Percentiles rank a stretch among this genome's conserved stretches.
phyloP scores from a whole-genome alignment of 2,797 vertebrate species.

The Numenius phaeopus region DNA sequence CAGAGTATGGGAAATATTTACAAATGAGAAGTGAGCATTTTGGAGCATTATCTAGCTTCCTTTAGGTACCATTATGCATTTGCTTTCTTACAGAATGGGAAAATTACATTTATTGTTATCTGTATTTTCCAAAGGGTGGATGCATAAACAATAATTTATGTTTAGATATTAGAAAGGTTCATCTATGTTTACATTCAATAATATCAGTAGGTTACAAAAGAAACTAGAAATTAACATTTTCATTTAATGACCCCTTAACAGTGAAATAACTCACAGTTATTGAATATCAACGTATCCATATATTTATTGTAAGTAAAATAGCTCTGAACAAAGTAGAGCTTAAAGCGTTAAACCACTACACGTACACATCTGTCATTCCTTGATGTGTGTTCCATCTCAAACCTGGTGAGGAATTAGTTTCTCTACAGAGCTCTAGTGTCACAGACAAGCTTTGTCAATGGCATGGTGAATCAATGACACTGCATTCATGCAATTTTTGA shows the following conservation, averaged over 20 bases:
- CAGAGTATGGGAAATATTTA: background rate
- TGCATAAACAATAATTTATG: background rate
- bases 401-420: background rate
- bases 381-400: background rate
- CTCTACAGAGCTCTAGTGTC: background rate
- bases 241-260: background rate
- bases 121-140: background rate
- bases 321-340: background rate
- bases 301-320: background rate
- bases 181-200: background rate
- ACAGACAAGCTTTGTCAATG: background rate
- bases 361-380: background rate
- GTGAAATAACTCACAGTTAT: background rate
- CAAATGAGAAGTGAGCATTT: background rate
- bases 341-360: background rate
- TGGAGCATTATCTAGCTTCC: background rate
- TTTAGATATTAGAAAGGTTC: background rate
- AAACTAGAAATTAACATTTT: background rate
- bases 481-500: background rate
- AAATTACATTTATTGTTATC: background rate
- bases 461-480: background rate
- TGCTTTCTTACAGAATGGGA: background rate
- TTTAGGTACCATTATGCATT: background rate
- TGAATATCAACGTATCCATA: background rate
- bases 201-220: background rate